Evolutionary conservation across 2,797 vertebrate species (phyloP), one percentile per base, ranked within the genome.

Genomic region (Rallus crepitans): DNA sequence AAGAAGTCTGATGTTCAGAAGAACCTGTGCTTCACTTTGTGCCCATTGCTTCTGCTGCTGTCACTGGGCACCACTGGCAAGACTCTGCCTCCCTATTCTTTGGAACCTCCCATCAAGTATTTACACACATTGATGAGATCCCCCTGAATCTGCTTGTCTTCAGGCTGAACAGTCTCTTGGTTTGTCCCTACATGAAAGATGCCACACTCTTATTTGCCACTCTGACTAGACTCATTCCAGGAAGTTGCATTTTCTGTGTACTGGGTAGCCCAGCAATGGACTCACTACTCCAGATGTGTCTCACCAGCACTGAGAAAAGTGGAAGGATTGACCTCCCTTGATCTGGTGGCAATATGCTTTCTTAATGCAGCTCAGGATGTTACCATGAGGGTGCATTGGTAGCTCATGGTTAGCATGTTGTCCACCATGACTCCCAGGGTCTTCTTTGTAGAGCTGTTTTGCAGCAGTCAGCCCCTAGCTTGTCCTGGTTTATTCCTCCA

Each of bases 221-320:
- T 10, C 12, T 79, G 12, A 23, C 18, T 35, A 25, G 30, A 79
- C 6, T 69, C 18, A 31, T 39, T 79, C 42, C 25, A 73, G 11
- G 37, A 42, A 37, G 31, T 33, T 0, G 0, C 23, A 12, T 28
- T 11, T 61, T 63, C 30, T 0, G 0, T 33, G 17, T 50, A 31
- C 17, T 39, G 61, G 28, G 11, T 21, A 80, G 63, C 40, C 17
- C n/a, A 66, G 53, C 35, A 50, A 16, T 24, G 21, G 35, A 71
- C 20, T 11, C 31, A 45, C 15, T 23, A 53, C 18, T 57, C 25
- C 66, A 83, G 40, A 59, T 8, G 21, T 21, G 48, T 50, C 31
- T 56, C 55, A 50, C 31, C 11, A 65, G 59, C 7, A 52, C 39
- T 72, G 31, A 78, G 12, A 1, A 4, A 11, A 72, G 19, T 3